phyloP scores from a whole-genome alignment of 1,140 invertebrate genomes.

The Babylonia areolata region DNA sequence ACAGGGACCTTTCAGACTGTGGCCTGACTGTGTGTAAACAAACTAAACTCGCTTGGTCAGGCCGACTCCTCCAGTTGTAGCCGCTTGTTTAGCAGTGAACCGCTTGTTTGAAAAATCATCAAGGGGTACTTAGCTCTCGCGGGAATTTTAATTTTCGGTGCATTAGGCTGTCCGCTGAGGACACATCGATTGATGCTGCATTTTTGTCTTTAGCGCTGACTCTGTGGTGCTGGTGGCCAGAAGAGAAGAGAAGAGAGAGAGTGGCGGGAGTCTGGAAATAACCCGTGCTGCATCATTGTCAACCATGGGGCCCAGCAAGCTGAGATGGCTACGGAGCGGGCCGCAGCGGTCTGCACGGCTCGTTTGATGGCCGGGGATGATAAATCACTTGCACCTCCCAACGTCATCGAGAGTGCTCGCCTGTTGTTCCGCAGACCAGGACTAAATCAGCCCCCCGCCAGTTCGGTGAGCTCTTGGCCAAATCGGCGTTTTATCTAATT shows the following conservation, averaged over 20 bases:
- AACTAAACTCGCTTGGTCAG: no score
- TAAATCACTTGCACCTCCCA: neutral
- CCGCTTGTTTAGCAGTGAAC: no score
- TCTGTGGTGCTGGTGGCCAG: neutral
- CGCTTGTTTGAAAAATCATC: no score
- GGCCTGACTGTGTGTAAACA: no score
- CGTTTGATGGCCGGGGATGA: neutral
- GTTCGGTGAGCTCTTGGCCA: neutral
- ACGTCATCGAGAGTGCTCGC: neutral
- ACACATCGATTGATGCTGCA: neutral
- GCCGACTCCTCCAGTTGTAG: no score
- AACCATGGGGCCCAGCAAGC: neutral
- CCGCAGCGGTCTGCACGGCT: no score
- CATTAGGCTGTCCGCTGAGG: no score
- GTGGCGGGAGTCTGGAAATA: no score
- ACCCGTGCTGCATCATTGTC: neutral
- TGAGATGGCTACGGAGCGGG: neutral
- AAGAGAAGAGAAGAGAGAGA: neutral
- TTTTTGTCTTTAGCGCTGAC: neutral
- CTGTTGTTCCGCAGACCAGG: no score
- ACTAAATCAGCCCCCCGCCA: neutral
- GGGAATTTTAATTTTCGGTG: neutral
- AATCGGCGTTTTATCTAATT: neutral
- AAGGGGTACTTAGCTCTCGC: neutral
- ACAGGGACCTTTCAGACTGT: no score